Base-by-base conservation (phyloP, 2,113 vertebrate genomes). In the Tautogolabrus adspersus region DNA sequence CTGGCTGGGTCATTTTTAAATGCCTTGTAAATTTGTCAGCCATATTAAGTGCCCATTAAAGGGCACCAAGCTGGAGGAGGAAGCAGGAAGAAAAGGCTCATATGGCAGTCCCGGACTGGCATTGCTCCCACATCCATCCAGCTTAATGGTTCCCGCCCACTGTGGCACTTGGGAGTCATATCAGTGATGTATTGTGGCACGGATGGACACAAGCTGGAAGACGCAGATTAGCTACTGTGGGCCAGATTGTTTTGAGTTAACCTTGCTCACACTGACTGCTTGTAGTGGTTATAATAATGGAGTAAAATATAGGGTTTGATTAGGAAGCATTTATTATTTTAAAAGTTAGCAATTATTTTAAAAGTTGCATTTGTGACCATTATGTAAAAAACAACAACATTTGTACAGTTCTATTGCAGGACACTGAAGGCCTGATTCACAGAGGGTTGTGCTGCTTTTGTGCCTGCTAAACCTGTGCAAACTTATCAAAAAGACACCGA, bases 1-100 rank as follows among this genome's bases (percentile, higher is more conserved):
- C 88, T 91, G 91, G 85, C 87, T 89, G 78, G 91, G 93, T 92
- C 91, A 91, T 93, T 94, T 94, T 94, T 92, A 93, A 95, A 93
- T 84, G 89, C 92, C 93, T 92, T 93, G 92, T 95, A 94, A 94
- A 93, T 90, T 86, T 94, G 92, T 94, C 93, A 93, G 89, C 83
- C 86, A 84, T 91, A 94, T 94, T 94, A 94, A 93, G 91, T 91
- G 89, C 84, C 91, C 85, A 88, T 93, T 92, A 93, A 93, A 92
- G 87, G 89, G 88, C 90, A 89, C 82, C 85, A 87, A 84, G 90
- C 87, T 85, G 86, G 82, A 86, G 76, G 80, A 88, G 77, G 82
- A 69, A 77, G 85, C 84, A 82, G 77, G 70, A 86, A 71, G 74
- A 71, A 83, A 75, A 77, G 66, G 87, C 76, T 91, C 76, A 65